Base-by-base conservation (phyloP, 2,888 invertebrate species). In the Halocaridina rubra region DNA sequence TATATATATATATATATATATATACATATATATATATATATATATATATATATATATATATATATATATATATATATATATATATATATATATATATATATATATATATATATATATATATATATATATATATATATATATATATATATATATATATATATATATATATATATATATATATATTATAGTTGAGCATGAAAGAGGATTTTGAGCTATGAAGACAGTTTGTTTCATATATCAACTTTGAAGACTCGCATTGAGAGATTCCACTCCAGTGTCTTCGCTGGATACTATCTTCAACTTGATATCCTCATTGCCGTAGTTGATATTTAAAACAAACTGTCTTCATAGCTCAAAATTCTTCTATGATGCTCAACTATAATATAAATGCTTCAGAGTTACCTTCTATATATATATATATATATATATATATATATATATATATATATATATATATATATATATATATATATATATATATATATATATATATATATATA, bases 341-440 rank as follows among this genome's bases (percentile, higher is more conserved):
- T n/a, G n/a, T n/a, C n/a, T n/a, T n/a, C n/a, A n/a, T n/a, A n/a
- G n/a, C n/a, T n/a, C n/a, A n/a, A n/a, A n/a, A n/a, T n/a, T n/a
- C n/a, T n/a, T n/a, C n/a, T n/a, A n/a, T n/a, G n/a, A n/a, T n/a
- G n/a, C n/a, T n/a, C n/a, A n/a, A n/a, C n/a, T n/a, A n/a, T n/a
- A n/a, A n/a, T n/a, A n/a, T n/a, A n/a, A n/a, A n/a, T n/a, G n/a
- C n/a, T n/a, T n/a, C n/a, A n/a, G n/a, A n/a, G n/a, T n/a, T n/a
- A n/a, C n/a, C n/a, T n/a, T n/a, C 7, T 71, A 71, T 32, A 71
- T 71, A 71, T 30, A 71, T 71, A 32, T 71, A 32, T 71, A 71
- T 71, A 71, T 71, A 71, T 71, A 71, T 71, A 71, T 71, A 71
- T 71, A 71, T 71, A 71, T 71, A 30, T 30, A 71, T 71, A 71